These are phyloP conservation scores for Chelmon rostratus DNA, from an alignment of 2,797 vertebrate species.

Conservation along the genomic window DNA sequence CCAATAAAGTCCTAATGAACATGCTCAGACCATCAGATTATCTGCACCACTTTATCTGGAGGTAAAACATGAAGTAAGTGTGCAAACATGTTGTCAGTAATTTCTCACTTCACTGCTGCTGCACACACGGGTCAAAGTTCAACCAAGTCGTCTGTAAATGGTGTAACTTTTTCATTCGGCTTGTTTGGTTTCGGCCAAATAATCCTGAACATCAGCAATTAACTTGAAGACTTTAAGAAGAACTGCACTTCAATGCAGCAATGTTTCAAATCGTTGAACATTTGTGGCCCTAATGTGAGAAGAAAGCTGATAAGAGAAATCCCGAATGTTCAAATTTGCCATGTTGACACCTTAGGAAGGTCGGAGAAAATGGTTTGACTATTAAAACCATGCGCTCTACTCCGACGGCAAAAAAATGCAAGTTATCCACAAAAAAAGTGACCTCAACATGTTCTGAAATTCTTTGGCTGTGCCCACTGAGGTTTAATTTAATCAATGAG, in stretches of 20 bases:
- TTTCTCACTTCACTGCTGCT: neutral
- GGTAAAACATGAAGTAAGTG: neutral
- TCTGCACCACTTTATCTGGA: no score
- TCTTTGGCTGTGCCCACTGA: constrained; percentile 13
- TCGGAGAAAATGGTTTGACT: neutral
- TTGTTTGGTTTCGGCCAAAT: neutral
- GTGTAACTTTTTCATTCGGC: no score
- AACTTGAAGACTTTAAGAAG: no score
- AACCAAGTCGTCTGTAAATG: no score
- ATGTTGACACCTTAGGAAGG: neutral
- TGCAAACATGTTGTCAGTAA: neutral
- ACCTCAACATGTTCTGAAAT: neutral
- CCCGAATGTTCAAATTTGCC: neutral
- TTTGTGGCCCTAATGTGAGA: neutral
- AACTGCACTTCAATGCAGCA: no score
- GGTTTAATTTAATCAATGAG: constrained; percentile 48
- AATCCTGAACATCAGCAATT: no score
- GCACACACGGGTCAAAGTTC: neutral
- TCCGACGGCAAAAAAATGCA: neutral
- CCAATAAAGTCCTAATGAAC: no score
- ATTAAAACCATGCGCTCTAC: neutral
- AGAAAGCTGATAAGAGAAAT: neutral
- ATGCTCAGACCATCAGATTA: neutral
- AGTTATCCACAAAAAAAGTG: neutral
- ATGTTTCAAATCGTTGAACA: no score